These are phyloP conservation scores for Apotomis turbidana DNA, from an alignment of 2,888 invertebrate species.

Conservation along the genomic window DNA sequence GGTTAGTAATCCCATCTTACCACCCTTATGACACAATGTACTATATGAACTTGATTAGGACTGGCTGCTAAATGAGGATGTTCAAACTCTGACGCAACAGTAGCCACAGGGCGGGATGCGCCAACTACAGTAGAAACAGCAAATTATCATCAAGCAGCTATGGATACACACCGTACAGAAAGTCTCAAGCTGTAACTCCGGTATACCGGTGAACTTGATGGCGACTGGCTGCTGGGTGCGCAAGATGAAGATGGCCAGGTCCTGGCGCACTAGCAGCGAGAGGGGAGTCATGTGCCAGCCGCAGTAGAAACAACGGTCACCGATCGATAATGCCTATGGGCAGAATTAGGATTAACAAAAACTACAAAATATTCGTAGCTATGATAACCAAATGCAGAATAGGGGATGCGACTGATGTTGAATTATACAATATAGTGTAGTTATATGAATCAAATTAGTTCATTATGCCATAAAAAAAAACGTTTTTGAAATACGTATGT, in stretches of 20 bases:
- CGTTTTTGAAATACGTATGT: too few species aligned
- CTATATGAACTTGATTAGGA: too few species aligned
- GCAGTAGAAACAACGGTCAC: constrained; percentile 63
- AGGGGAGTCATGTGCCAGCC: constrained; percentile 65
- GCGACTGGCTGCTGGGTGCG: constrained; percentile 64
- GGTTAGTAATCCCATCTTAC: too few species aligned
- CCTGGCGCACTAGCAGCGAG: constrained; percentile 55
- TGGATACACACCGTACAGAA: constrained; percentile 62
- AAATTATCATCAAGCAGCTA: not conserved
- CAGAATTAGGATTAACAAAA: not conserved
- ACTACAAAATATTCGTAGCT: too few species aligned
- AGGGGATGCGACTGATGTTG: too few species aligned
- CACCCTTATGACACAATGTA: too few species aligned
- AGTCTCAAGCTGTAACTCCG: constrained; percentile 64
- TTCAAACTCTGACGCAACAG: not conserved
- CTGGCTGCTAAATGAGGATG: not conserved
- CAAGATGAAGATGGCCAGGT: constrained; percentile 60
- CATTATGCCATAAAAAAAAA: too few species aligned
- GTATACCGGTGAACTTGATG: constrained; percentile 66
- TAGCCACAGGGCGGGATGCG: not conserved
- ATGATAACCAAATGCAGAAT: too few species aligned
- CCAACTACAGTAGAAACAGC: not conserved
- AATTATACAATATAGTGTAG: too few species aligned
- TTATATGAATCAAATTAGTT: too few species aligned
- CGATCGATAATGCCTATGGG: constrained; percentile 61